Conservation (phyloP, 2,888 invertebrate species). For the Acrobasis suavella region DNA sequence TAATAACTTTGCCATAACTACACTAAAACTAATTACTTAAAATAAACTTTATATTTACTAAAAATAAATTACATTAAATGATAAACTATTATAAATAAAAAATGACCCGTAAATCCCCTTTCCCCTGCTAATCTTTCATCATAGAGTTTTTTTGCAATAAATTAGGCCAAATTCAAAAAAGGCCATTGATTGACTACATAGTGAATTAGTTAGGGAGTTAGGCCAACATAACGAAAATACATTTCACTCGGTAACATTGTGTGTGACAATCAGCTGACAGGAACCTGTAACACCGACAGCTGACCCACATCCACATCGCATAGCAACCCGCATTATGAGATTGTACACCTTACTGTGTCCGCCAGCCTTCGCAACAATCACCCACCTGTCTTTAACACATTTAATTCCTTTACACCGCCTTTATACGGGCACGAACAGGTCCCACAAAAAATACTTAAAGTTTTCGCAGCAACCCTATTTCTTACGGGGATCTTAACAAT, state of each 20-base stretch:
- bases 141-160: too few relatives aligned
- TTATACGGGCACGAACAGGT: conserved; percentile 16
- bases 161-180: too few relatives aligned
- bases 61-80: too few relatives aligned
- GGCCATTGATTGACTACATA: too few relatives aligned
- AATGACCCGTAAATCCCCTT: too few relatives aligned
- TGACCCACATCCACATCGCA: background rate
- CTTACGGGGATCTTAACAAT: conserved; percentile 23
- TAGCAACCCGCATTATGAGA: conserved; percentile 15
- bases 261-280: conserved; percentile 7
- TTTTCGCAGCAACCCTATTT: conserved; percentile 32
- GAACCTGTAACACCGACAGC: background rate
- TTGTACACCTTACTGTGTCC: conserved; percentile 4
- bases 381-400: conserved; percentile 6
- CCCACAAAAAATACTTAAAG: conserved; percentile 25
- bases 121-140: too few relatives aligned
- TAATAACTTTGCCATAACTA: too few relatives aligned
- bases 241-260: background rate
- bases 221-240: too few relatives aligned
- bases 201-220: too few relatives aligned
- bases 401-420: background rate
- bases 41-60: too few relatives aligned
- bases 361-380: background rate
- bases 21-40: too few relatives aligned
- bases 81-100: too few relatives aligned